Evolutionary conservation across 2,888 invertebrate species (phyloP).

Genomic region (Asteroscopus sphinx): DNA sequence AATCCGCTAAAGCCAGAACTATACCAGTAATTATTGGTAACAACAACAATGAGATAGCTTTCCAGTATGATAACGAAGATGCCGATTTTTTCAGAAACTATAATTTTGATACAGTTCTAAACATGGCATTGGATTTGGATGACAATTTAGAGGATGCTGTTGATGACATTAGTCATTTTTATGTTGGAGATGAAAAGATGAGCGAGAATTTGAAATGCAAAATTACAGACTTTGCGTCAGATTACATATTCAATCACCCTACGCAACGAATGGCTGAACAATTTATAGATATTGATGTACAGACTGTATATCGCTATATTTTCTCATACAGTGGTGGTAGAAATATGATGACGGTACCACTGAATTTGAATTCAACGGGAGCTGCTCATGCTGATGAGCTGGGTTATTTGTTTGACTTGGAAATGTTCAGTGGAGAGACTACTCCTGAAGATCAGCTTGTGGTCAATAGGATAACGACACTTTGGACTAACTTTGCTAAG

Average conservation of each 20-base stretch:
- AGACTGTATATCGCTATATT: slow-evolving; percentile 30
- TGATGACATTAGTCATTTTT: slow-evolving; percentile 19
- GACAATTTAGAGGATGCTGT: slow-evolving; percentile 12
- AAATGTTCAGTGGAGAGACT: slow-evolving; percentile 6
- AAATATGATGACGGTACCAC: background rate
- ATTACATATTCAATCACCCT: slow-evolving; percentile 28
- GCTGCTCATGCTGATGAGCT: slow-evolving; percentile 49
- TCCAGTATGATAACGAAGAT: background rate
- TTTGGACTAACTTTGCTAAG: slow-evolving; percentile 58
- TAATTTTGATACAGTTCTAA: slow-evolving; percentile 3
- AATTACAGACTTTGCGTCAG: slow-evolving; percentile 24
- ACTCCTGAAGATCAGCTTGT: slow-evolving; percentile 40
- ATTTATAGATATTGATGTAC: slow-evolving; percentile 21
- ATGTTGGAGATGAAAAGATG: slow-evolving; percentile 33
- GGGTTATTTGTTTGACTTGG: slow-evolving; percentile 42
- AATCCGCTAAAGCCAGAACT: slow-evolving; percentile 14
- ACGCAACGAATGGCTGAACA: slow-evolving; percentile 34
- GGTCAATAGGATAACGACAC: slow-evolving; percentile 41
- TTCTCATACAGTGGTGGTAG: slow-evolving; percentile 37
- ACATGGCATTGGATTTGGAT: slow-evolving; percentile 19
- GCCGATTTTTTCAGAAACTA: slow-evolving; percentile 11
- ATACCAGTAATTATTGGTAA: slow-evolving; percentile 32
- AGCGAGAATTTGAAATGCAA: slow-evolving; percentile 8
- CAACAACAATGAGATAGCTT: slow-evolving; percentile 25
- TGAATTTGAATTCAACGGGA: slow-evolving; percentile 11